Evolutionary conservation across 2,113 vertebrate species (phyloP), one percentile per base, ranked within the genome.

Genomic region (Elgaria multicarinata): DNA sequence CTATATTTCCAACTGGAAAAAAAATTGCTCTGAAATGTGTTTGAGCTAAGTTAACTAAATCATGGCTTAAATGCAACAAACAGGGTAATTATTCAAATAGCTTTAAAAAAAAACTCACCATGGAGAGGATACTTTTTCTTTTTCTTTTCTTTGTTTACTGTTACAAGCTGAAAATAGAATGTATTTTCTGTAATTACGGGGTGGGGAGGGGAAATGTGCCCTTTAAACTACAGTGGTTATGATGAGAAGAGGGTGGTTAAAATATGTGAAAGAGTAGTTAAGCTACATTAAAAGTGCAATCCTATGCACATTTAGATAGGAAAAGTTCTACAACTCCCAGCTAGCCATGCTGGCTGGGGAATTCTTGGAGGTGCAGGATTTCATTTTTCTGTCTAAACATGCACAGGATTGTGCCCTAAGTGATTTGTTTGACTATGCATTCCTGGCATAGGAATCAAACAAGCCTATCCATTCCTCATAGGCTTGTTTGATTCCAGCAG

Each of bases 31-130:
- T 94, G 46, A 91, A 90, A 93, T 92, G 95, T 90, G 64, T 88
- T 71, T 84, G 95, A 96, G 86, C 90, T 58, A 89, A 96, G 96
- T 80, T 94, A 92, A 95, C 94, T 95, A 95, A 95, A 93, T 92
- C 93, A 93, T 78, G 93, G 89, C 93, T 88, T 92, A 87, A 94
- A 84, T 88, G 86, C 64, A 87, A 86, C 91, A 71, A 93, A 58
- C 90, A 77, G 92, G 91, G 31, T 53, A 89, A 6, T 7, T 67
- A 93, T 64, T 90, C 92, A 82, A 79, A 93, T 94, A 69, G 28
- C 1, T 18, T 33, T 39, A 22, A 16, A 39, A 2, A 31, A 28
- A 6, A 69, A 10, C 33, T 28, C 67, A 69, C 10, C 12, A 72
- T 31, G n/a, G 50, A 39, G 14, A 20, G 18, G n/a, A 24, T 71